Percentiles rank a stretch among this genome's conserved stretches.
Evolutionary conservation across 2,113 vertebrate genomes (phyloP).

Genomic region (Procavia capensis): DNA sequence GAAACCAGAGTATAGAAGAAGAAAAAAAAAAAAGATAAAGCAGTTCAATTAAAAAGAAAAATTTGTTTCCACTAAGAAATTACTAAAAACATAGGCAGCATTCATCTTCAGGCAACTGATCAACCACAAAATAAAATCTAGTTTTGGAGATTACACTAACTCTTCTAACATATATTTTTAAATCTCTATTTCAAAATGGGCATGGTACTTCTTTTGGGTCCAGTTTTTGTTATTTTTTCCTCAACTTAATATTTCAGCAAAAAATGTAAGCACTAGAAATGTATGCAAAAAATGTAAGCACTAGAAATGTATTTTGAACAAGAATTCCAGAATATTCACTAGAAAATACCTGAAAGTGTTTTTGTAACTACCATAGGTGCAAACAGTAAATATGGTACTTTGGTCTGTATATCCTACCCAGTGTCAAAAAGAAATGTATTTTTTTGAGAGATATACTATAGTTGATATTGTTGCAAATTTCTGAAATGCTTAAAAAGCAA

Average conservation of each 20-base stretch:
- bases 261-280: slow-evolving; percentile 32
- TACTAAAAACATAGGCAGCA: background rate
- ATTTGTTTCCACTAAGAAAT: slow-evolving; percentile 15
- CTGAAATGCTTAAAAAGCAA: slow-evolving; percentile 41
- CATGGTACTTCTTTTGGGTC: background rate
- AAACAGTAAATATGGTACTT: slow-evolving; percentile 9
- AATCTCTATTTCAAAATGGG: slow-evolving; percentile 24
- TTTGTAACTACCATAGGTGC: background rate
- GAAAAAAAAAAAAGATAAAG: slow-evolving; percentile 13
- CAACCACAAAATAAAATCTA: slow-evolving; percentile 14
- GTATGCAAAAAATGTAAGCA: background rate
- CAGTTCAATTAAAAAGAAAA: slow-evolving; percentile 35
- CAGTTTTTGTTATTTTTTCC: slow-evolving; percentile 35
- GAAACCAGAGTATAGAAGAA: background rate
- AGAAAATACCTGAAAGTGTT: background rate
- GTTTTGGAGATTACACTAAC: background rate
- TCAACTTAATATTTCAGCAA: slow-evolving; percentile 28
- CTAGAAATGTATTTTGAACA: slow-evolving; percentile 28
- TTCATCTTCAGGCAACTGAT: background rate
- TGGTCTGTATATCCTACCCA: background rate
- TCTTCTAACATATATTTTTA: background rate
- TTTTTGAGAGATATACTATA: slow-evolving; percentile 25
- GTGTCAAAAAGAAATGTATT: background rate
- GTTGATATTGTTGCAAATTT: slow-evolving; percentile 24
- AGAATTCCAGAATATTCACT: background rate